Evolutionary conservation across 1,140 invertebrate species (phyloP), one percentile per base, ranked within the genome.

Genomic region (Drosophila nigromelanica): DNA sequence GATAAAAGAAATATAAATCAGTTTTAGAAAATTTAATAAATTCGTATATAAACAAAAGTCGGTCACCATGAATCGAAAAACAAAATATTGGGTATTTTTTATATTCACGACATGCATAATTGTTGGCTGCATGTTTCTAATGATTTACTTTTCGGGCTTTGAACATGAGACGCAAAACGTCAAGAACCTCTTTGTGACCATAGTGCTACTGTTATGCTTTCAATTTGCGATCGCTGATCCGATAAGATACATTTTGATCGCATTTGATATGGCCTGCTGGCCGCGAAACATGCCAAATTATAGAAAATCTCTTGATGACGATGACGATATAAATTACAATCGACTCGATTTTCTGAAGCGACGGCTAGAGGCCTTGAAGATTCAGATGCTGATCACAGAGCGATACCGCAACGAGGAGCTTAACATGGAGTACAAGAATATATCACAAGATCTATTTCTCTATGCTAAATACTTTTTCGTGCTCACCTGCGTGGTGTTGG

Each of bases 381-480:
- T 79, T 10, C 71, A 90, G 50, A 45, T 80, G 18, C n/a, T 71
- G 0, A 62, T 89, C n/a, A 72, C 76, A 0, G 51, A 85, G 10
- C 40, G 64, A 1, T 73, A 90, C 58, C 73, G 63, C 1, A 76
- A 90, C 39, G 73, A 82, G 30, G 4, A 5, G 1, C 48, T 90
- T 0, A 91, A 87, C 24, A 24, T 51, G 10, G 45, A 64, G 35
- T 91, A 83, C 27, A 73, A 72, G 8, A 18, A 11, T 1, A 87
- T 90, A 6, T 12, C 66, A 0, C 37, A 55, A 0, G 89, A 91
- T 39, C 42, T 91, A 0, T 35, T 51, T 1, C 50, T 89, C 6
- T 89, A 77, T 39, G 76, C 76, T 0, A 51, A 42, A 5, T 87
- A 68, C 33, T 89, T 87, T 11, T 2, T 89, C 0, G 4, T 80